Percentiles rank a stretch among this genome's conserved stretches.
These are phyloP conservation scores for Drosophila chauvacae DNA, from an alignment of 1,140 invertebrate genomes.

Conservation along the genomic window DNA sequence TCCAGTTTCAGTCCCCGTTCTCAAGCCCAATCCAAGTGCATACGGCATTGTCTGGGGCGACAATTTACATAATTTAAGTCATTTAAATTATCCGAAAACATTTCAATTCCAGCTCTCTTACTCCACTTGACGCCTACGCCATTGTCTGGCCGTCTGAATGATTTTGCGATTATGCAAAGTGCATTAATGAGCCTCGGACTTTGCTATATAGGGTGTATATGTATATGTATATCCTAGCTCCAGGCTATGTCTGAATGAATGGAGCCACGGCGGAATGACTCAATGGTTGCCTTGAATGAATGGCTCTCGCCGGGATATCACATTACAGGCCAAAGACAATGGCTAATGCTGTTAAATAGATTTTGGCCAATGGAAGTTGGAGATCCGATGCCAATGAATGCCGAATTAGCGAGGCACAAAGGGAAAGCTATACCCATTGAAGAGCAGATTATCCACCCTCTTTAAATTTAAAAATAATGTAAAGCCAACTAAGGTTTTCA, in stretches of 20 bases:
- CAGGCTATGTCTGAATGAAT: conserved; percentile 33
- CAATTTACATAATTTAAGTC: conserved; percentile 84
- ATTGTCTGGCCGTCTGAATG: conserved; percentile 66
- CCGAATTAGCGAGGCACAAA: conserved; percentile 39
- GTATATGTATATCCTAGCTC: conserved; percentile 30
- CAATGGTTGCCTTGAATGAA: conserved; percentile 47
- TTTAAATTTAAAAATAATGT: background rate
- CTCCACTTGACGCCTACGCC: conserved; percentile 40
- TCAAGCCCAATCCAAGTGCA: conserved; percentile 25
- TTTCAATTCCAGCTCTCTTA: conserved; percentile 67
- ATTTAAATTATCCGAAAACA: conserved; percentile 83
- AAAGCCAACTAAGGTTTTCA: background rate
- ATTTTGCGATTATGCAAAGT: conserved; percentile 81
- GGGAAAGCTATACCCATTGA: conserved; percentile 4
- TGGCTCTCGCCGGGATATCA: conserved; percentile 51
- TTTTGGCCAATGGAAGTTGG: conserved; percentile 4
- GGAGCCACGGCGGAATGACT: conserved; percentile 31
- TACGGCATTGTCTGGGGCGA: conserved; percentile 72
- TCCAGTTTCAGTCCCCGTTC: background rate
- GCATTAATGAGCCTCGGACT: conserved; percentile 78
- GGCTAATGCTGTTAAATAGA: conserved; percentile 40
- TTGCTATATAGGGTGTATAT: conserved; percentile 1
- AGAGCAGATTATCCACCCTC: background rate
- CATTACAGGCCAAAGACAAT: conserved; percentile 71
- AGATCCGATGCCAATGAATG: conserved; percentile 26